Base-by-base conservation (phyloP, 2,888 invertebrate species). In the Thera britannica region DNA sequence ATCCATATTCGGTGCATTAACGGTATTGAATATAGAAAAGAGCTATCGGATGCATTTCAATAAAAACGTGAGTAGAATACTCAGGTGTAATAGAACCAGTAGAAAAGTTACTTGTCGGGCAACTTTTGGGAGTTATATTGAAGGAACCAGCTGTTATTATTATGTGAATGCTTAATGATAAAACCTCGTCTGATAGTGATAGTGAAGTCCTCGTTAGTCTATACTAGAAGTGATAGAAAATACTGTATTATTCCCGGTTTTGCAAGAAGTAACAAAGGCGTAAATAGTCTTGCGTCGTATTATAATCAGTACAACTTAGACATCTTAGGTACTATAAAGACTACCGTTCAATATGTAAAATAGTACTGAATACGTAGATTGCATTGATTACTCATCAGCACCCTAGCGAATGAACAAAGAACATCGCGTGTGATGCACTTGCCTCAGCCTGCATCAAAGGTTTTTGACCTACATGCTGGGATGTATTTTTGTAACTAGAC, bases 391-490 rank as follows among this genome's bases (percentile, higher is more conserved):
- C n/a, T 57, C 66, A 61, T 58, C 64, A 69, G 57, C 65, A 56
- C 56, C 59, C 62, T 60, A 67, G 63, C 48, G 36, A 63, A 57
- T 70, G 68, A 75, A 77, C 77, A 79, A 83, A 82, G 79, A 79
- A 76, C 75, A 76, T 80, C 74, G 80, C 82, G 80, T 83, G 79
- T 75, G 77, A 76, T 78, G 75, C 73, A 77, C 79, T 23, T 83
- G 83, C 81, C 81, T 76, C 75, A 73, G 68, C 70, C 70, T 76
- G 77, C 76, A 79, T 71, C 70, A 70, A 82, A 85, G 90, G 87
- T 89, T 86, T 86, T 88, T 89, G 89, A 88, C 89, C 88, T 76
- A 87, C 81, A 83, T 85, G 83, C 74, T 78, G 74, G 76, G 80
- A 58, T 73, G 77, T 82, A 82, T 83, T 79, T 82, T 80, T 74